Conservation (phyloP, 2,113 vertebrate genomes). For the Hemiprocne comata region DNA sequence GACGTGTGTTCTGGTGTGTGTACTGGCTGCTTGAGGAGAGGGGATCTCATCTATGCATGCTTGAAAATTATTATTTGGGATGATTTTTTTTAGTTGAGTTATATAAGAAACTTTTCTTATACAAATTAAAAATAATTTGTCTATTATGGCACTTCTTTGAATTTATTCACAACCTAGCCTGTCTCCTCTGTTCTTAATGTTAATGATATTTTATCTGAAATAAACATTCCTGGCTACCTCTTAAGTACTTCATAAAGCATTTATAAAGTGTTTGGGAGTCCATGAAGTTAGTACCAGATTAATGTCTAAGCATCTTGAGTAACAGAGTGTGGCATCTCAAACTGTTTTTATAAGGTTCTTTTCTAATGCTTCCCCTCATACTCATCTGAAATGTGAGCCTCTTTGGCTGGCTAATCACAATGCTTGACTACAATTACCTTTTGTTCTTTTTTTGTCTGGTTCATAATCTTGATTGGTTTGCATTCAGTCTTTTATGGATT, state of each 20-base stretch:
- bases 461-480: background rate
- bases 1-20: background rate
- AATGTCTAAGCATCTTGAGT: background rate
- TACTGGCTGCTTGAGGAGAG: background rate
- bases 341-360: background rate
- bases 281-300: background rate
- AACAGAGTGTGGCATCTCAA: background rate
- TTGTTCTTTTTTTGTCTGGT: background rate
- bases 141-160: background rate
- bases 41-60: background rate
- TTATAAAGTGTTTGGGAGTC: background rate
- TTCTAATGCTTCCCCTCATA: background rate
- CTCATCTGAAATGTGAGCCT: background rate
- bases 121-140: background rate
- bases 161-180: background rate
- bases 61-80: background rate
- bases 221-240: background rate
- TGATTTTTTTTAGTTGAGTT: background rate
- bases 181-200: background rate
- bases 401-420: accelerated
- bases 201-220: background rate
- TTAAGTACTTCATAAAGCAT: background rate
- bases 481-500: background rate
- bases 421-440: background rate
- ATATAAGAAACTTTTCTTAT: background rate